phyloP scores from a whole-genome alignment of 2,113 vertebrate species.

The Steatornis caripensis region DNA sequence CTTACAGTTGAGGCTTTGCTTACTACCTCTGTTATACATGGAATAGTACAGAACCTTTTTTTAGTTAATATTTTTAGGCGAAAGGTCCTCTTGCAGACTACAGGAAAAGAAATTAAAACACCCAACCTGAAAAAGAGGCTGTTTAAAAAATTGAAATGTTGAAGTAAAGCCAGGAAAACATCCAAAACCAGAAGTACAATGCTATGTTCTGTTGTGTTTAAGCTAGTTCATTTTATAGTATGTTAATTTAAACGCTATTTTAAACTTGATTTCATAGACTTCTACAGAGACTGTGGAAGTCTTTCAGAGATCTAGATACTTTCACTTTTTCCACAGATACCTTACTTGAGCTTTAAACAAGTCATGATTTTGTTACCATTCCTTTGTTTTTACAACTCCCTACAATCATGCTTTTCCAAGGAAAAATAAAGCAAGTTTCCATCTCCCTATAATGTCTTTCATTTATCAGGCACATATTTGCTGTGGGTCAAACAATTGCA shows the following conservation, averaged over 20 bases:
- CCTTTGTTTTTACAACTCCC: neutral
- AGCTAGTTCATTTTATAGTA: neutral
- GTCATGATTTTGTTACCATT: neutral
- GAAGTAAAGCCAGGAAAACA: neutral
- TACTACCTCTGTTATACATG: neutral
- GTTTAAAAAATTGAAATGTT: neutral
- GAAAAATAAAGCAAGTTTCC: neutral
- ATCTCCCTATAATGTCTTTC: neutral
- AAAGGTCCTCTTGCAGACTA: neutral
- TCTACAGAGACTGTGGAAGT: neutral
- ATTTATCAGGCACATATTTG: neutral
- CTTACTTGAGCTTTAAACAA: neutral
- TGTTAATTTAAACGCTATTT: neutral
- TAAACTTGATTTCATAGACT: neutral
- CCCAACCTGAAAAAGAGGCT: too few relatives aligned
- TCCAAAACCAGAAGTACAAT: neutral
- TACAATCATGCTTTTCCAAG: neutral
- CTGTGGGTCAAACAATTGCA: neutral
- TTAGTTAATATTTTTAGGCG: neutral
- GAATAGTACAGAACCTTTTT: neutral
- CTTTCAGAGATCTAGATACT: neutral
- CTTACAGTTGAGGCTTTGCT: neutral
- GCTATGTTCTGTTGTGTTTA: neutral
- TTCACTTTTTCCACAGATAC: neutral
- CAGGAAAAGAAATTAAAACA: neutral